Evolutionary conservation across 2,113 vertebrate species (phyloP), one percentile per base, ranked within the genome.

Genomic region (Heloderma charlesbogerti): DNA sequence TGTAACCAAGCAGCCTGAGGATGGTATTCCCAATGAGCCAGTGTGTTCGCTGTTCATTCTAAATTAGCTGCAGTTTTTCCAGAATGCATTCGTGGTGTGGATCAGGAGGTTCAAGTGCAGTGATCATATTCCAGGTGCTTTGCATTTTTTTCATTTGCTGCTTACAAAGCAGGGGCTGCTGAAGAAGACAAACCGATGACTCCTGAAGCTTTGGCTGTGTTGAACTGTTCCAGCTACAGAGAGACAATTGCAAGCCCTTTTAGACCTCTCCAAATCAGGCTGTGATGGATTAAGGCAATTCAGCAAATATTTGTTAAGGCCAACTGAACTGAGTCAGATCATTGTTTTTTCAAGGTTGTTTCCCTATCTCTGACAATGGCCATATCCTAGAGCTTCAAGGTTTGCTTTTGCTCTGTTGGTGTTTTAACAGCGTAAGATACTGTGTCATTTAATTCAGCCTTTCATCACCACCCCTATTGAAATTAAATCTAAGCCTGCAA

Each of bases 81-180:
- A 67, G 63, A n/a, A 27, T 51, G 60, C 34, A 29, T 43, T 67
- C 13, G 40, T 31, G 15, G 63, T 43, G 22, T 20, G 3, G 54
- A 67, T 80, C 12, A 69, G 43, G 31, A 60, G 37, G 27, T 80
- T n/a, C 43, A 67, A n/a, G 43, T 51, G 27, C 75, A 80, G 27
- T 3, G 31, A 48, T 88, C 57, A n/a, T 66, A 67, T 48, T 88
- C 60, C 87, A 66, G 37, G 74, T 2, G 15, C 86, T 78, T 45
- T 88, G 18, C 87, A 80, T 88, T 88, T 60, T 80, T 88, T 67
- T 45, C 57, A 22, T 79, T 79, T 27, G 40, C 40, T 51, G 18
- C 60, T 88, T 63, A 12, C 37, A 34, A 88, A 22, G 54, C 29
- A 13, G 43, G n/a, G 6, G 15, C 37, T 15, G 27, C 9, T 48